Evolutionary conservation across 2,888 invertebrate species (phyloP), one percentile per base, ranked within the genome.

Genomic region (Ophion ellenae): DNA sequence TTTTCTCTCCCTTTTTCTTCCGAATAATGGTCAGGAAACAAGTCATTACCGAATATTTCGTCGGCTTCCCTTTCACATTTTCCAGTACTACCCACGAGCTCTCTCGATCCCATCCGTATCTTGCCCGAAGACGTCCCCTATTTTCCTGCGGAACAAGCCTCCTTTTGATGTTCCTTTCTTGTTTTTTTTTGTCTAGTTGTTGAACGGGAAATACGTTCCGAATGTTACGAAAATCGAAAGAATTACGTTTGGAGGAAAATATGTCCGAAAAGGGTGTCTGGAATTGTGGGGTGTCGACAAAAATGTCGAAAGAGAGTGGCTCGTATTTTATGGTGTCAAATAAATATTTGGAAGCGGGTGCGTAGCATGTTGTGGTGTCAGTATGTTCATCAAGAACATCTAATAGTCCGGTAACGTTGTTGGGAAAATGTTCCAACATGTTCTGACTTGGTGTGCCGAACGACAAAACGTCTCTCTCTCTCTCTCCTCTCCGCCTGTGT

Each of bases 1-100:
- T 66, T 86, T 32, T 47, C 14, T 67, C 73, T 84, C 66, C 63
- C 67, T 74, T 32, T 84, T 53, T 66, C 73, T 78, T 24, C 75
- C 74, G 76, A 84, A 85, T 85, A 83, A 85, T 84, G 75, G 53
- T 81, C 83, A 77, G 82, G 82, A 84, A 88, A 86, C 84, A 71
- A 77, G 86, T 78, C 80, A 85, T 89, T 89, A 88, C 87, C 82
- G 85, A 88, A 84, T 87, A 82, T 78, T 84, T 86, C 81, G 66
- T 28, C 63, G 67, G 71, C 24, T 11, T 45, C 79, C 63, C 77
- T 82, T 83, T 83, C 77, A 85, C 61, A 28, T 81, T 71, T 83
- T 76, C 75, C 71, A 81, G 70, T 67, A 53, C 57, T 77, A 67
- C 40, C 24, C 6, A 57, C 63, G 70, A 53, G 47, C 57, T 74